Conservation (phyloP, 1,140 invertebrate genomes). For the honey bee (Apis mellifera) region DNA sequence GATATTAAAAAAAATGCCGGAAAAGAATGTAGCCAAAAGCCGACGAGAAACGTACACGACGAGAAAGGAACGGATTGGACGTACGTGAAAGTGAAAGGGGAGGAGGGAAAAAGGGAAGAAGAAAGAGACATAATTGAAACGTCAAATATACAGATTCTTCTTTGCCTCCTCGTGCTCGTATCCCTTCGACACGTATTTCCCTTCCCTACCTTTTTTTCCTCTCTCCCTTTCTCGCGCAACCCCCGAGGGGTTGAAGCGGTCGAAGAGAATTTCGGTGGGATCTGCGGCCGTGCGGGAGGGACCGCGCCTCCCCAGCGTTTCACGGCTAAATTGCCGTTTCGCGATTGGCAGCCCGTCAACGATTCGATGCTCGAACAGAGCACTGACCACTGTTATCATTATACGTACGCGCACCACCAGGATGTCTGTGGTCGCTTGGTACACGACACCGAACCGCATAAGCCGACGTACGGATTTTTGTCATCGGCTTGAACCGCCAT, state of each 20-base stretch:
- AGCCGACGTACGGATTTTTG: slow-evolving; percentile 58
- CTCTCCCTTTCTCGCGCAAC: not conserved
- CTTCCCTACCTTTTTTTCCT: not conserved
- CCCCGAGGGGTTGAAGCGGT: slow-evolving; percentile 35
- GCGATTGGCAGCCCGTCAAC: slow-evolving; percentile 66
- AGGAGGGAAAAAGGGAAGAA: too few relatives aligned
- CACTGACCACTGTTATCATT: slow-evolving; percentile 58
- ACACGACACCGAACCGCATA: slow-evolving; percentile 44
- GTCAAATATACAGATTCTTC: slow-evolving; percentile 28
- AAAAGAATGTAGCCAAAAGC: not conserved
- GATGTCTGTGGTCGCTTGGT: slow-evolving; percentile 50
- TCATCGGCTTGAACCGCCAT: slow-evolving; percentile 42
- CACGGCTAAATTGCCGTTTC: slow-evolving; percentile 64
- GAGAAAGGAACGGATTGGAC: too few relatives aligned
- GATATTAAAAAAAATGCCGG: not conserved
- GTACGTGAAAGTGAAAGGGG: too few relatives aligned
- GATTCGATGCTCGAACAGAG: slow-evolving; percentile 48
- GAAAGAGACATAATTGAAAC: slow-evolving; percentile 23
- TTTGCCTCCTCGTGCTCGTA: not conserved
- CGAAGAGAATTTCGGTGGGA: slow-evolving; percentile 48
- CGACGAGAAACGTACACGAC: too few relatives aligned
- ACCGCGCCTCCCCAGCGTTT: slow-evolving; percentile 59
- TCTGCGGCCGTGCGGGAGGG: slow-evolving; percentile 45
- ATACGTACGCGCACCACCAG: slow-evolving; percentile 45
- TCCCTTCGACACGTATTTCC: not conserved